Conservation (phyloP, 2,888 invertebrate species). For the Perdita meconis region DNA sequence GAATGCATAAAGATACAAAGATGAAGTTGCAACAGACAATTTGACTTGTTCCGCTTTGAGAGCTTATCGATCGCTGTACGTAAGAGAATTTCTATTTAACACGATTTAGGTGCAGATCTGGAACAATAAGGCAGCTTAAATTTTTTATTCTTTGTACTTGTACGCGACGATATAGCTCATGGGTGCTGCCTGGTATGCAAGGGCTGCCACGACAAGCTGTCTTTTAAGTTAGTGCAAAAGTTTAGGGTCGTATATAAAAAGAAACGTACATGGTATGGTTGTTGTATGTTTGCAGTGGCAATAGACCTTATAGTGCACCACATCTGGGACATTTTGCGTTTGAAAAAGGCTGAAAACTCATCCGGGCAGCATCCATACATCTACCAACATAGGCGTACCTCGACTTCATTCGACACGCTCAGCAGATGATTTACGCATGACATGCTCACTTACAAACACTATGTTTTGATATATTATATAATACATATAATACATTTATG, state of each 20-base stretch:
- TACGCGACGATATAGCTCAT: constrained; percentile 62
- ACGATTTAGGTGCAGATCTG: constrained; percentile 50
- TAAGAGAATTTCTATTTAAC: background rate
- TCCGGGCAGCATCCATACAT: constrained; percentile 85
- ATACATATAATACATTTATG: constrained; percentile 53
- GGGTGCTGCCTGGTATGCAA: constrained; percentile 82
- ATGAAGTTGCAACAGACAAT: constrained; percentile 8
- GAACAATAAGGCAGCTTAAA: constrained; percentile 56
- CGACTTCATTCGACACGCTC: constrained; percentile 83
- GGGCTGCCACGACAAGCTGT: constrained; percentile 60
- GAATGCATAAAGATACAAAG: background rate
- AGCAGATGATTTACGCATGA: constrained; percentile 81
- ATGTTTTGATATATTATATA: constrained; percentile 61
- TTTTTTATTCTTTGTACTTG: constrained; percentile 35
- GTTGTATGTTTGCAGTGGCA: constrained; percentile 94
- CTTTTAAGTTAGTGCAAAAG: constrained; percentile 60
- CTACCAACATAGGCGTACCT: constrained; percentile 82
- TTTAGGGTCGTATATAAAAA: constrained; percentile 61
- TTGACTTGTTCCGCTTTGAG: background rate
- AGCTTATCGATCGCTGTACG: background rate
- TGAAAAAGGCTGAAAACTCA: constrained; percentile 85
- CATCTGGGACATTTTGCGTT: constrained; percentile 97
- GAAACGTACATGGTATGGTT: constrained; percentile 86
- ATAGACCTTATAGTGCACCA: constrained; percentile 99
- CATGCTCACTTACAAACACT: constrained; percentile 65